Conservation (phyloP, 2,797 vertebrate genomes). For the Aplochiton taeniatus region DNA sequence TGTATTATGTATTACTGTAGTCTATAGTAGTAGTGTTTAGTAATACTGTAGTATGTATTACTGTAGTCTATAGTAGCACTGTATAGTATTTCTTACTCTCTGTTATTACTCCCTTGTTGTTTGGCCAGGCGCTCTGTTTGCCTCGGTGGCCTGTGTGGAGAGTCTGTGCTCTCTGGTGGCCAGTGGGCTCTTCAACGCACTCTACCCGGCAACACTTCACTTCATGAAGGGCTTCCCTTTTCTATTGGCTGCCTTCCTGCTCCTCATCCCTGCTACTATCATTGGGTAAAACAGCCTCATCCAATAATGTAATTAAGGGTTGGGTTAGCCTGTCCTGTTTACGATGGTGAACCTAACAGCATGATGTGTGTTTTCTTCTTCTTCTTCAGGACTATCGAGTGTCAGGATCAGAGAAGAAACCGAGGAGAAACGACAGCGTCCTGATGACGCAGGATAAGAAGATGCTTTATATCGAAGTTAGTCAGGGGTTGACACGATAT, state of each 20-base stretch:
- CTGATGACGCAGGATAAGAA: conserved; percentile 29
- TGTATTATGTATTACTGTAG: no score
- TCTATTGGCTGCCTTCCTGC: conserved; percentile 84
- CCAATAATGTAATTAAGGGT: no score
- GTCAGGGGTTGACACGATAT: conserved; percentile 1
- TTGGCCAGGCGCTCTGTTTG: conserved; percentile 85
- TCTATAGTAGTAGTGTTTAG: no score
- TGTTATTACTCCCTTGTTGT: neutral
- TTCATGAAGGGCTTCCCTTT: conserved; percentile 95
- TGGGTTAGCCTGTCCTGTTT: no score
- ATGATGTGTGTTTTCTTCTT: conserved; percentile 20
- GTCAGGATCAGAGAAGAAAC: conserved; percentile 57
- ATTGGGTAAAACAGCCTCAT: conserved; percentile 80
- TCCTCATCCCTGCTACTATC: conserved; percentile 84
- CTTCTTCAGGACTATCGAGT: conserved; percentile 61
- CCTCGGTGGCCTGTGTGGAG: conserved; percentile 88
- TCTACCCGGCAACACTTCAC: conserved; percentile 87
- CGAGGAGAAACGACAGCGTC: conserved; percentile 27
- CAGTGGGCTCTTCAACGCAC: conserved; percentile 85
- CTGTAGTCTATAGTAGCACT: no score
- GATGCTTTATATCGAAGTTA: neutral
- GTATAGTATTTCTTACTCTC: no score
- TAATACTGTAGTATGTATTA: no score
- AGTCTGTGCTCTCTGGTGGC: conserved; percentile 82
- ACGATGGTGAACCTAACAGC: no score